Percentiles rank a stretch among this genome's conserved stretches.
These are phyloP conservation scores for Ips nitidus DNA, from an alignment of 1,140 invertebrate genomes.

Conservation along the genomic window DNA sequence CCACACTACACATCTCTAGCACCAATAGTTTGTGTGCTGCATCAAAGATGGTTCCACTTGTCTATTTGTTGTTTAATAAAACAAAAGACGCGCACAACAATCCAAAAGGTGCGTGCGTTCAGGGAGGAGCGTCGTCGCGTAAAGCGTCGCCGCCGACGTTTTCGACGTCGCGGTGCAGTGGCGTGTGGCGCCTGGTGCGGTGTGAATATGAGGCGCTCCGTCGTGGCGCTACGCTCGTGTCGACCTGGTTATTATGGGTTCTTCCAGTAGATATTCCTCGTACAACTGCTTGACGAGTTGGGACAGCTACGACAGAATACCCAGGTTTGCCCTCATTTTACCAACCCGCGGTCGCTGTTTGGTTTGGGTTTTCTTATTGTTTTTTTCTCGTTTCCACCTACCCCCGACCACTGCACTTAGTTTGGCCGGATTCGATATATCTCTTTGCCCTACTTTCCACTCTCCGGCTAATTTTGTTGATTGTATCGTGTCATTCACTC, in stretches of 20 bases:
- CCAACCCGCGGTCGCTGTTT: neutral
- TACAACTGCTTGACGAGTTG: conserved; percentile 86
- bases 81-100: neutral
- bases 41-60: no score
- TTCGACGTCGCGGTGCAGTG: conserved; percentile 41
- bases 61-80: neutral
- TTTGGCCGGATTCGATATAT: conserved; percentile 1
- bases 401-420: neutral
- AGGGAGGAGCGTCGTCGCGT: conserved; percentile 22
- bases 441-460: conserved; percentile 12
- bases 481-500: neutral
- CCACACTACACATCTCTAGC: no score
- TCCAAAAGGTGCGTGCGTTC: conserved; percentile 22
- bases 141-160: conserved; percentile 19
- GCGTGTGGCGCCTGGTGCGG: conserved; percentile 46
- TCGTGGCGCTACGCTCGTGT: conserved; percentile 26
- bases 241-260: conserved; percentile 57
- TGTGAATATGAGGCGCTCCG: conserved; percentile 44
- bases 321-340: conserved; percentile 60
- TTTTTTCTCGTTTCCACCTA: neutral
- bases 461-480: neutral
- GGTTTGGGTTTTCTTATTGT: neutral
- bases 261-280: conserved; percentile 77
- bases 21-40: no score
- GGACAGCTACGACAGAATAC: conserved; percentile 86